Evolutionary conservation across 2,888 invertebrate species (phyloP).

Genomic region (Brachyptera putata): DNA sequence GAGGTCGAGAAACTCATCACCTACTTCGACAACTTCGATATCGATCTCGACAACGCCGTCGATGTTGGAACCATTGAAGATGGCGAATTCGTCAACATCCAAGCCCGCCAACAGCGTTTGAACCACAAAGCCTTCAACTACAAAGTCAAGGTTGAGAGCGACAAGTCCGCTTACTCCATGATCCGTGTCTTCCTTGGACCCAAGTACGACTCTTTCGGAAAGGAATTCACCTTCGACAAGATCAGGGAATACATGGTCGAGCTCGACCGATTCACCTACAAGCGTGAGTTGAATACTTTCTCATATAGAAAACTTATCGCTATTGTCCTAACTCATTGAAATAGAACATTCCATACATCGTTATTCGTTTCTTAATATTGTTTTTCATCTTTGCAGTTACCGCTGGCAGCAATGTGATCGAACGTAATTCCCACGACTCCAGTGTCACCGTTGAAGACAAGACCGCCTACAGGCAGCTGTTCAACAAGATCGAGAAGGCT

Average conservation of each 20-base stretch:
- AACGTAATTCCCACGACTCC: slow-evolving; percentile 64
- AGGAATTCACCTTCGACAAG: slow-evolving; percentile 50
- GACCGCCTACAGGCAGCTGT: slow-evolving; percentile 59
- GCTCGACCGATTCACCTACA: slow-evolving; percentile 58
- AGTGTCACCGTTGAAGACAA: slow-evolving; percentile 59
- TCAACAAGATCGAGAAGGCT: slow-evolving; percentile 58
- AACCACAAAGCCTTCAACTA: slow-evolving; percentile 62
- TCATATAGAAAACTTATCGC: not conserved
- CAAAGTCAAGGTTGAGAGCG: slow-evolving; percentile 53
- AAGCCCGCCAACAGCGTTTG: slow-evolving; percentile 57
- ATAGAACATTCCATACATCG: not conserved
- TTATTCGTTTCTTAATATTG: too few relatives aligned
- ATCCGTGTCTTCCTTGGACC: slow-evolving; percentile 68
- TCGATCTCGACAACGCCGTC: slow-evolving; percentile 57
- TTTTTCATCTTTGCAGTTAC: slow-evolving; percentile 42
- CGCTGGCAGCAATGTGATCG: slow-evolving; percentile 62
- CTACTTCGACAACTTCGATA: slow-evolving; percentile 58
- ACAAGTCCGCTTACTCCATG: slow-evolving; percentile 55
- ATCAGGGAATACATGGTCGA: slow-evolving; percentile 62
- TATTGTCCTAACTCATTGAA: too few relatives aligned
- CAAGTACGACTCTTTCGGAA: slow-evolving; percentile 57
- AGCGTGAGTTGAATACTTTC: slow-evolving; percentile 39
- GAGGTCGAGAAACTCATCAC: slow-evolving; percentile 58
- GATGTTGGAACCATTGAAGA: slow-evolving; percentile 48
- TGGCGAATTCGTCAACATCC: slow-evolving; percentile 33